phyloP scores from a whole-genome alignment of 2,797 vertebrate genomes.

The Lithobates sylvaticus region DNA sequence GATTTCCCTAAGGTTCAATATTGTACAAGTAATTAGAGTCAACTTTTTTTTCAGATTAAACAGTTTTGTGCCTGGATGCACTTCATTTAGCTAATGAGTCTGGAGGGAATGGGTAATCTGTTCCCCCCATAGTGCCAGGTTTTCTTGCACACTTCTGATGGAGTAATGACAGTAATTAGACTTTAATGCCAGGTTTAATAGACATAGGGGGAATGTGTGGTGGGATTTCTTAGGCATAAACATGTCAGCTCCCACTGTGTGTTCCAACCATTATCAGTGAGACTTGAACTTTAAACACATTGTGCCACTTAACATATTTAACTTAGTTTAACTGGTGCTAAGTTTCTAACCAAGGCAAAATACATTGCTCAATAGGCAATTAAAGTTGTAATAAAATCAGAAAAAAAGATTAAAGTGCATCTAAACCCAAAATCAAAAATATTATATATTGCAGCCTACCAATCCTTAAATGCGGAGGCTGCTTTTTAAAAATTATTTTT shows the following conservation, averaged over 20 bases:
- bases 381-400: neutral
- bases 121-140: neutral
- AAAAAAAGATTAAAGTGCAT: too few relatives aligned
- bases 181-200: neutral
- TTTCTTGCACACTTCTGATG: neutral
- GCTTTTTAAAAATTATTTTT: too few relatives aligned
- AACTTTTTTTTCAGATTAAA: neutral
- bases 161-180: constrained; percentile 14
- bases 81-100: constrained; percentile 19
- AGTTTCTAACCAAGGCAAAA: neutral
- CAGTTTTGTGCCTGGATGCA: constrained; percentile 15
- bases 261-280: neutral
- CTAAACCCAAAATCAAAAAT: too few relatives aligned
- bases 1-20: neutral
- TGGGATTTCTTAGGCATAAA: neutral
- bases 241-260: neutral
- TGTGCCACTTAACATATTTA: neutral
- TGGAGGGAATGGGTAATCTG: constrained; percentile 9
- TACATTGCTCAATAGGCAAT: neutral
- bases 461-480: too few relatives aligned
- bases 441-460: too few relatives aligned
- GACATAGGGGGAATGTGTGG: neutral
- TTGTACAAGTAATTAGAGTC: neutral
- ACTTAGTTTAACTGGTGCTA: too few relatives aligned
- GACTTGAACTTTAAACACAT: neutral